phyloP scores from a whole-genome alignment of 2,888 invertebrate genomes.

The Acleris emargana region DNA sequence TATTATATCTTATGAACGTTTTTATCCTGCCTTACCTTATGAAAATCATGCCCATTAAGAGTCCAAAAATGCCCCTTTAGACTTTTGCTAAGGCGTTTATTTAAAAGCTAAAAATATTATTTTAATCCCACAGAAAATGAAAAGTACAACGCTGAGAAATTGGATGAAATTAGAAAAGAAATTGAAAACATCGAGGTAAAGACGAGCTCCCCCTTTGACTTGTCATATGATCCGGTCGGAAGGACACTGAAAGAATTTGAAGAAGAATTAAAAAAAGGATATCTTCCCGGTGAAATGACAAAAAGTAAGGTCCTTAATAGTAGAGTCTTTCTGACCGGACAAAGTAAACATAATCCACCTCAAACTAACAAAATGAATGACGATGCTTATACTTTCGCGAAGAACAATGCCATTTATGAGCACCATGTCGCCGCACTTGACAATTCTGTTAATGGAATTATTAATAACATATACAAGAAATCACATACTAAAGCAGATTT shows the following conservation, averaged over 20 bases:
- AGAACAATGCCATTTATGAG: no score
- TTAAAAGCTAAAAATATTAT: no score
- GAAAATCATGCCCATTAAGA: no score
- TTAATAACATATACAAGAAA: no score
- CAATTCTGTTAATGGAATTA: no score
- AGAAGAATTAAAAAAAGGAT: neutral
- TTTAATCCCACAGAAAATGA: neutral
- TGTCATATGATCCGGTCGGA: no score
- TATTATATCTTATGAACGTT: no score
- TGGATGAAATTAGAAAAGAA: conserved; percentile 38
- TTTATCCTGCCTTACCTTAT: no score
- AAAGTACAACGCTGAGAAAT: conserved; percentile 12
- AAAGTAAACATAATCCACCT: neutral
- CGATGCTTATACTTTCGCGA: neutral
- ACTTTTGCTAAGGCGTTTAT: no score
- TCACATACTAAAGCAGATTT: no score
- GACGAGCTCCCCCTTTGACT: neutral
- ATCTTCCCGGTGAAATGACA: neutral
- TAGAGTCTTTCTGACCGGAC: neutral
- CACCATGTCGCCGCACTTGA: no score
- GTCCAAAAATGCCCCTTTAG: no score
- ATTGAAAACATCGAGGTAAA: conserved; percentile 37
- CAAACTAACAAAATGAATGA: neutral
- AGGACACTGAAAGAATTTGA: neutral
- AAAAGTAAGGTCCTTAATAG: neutral